Evolutionary conservation across 2,888 invertebrate species (phyloP), one percentile per base, ranked within the genome.

Genomic region (Tricholauxania praeusta): DNA sequence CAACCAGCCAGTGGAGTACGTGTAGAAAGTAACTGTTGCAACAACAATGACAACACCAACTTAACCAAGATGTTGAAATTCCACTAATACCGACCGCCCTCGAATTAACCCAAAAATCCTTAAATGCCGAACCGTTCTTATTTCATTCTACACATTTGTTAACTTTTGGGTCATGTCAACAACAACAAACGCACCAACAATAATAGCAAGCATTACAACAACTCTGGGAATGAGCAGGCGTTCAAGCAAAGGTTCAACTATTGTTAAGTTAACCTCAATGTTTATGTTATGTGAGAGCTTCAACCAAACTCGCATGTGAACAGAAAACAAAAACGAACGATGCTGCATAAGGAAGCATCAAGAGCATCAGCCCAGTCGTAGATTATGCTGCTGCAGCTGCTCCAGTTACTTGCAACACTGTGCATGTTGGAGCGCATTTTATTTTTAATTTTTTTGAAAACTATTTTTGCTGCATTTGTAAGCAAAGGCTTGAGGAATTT

Each of bases 231-330:
- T 28, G 68, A 28, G 12, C 39, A 19, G 57, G 57, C 53, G 67
- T 67, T 67, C 63, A 63, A 53, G 53, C 66, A 66, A 39, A 72
- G 69, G 77, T 75, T 77, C 76, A 76, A 72, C 74, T 74, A 76
- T 76, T 76, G 77, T 75, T 71, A 73, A 75, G 76, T 77, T 76
- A 75, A 76, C 77, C 77, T 73, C 77, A 75, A 74, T 77, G 73
- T 71, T n/a, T 53, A 53, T 17, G 17, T 39, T 17, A 47, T 47
- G 47, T 47, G n/a, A 39, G 53, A 28, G 49, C 32, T 22, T 17
- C 65, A 52, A 51, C 14, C 10, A 69, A 39, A 39, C 39, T 39
- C 39, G 39, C 39, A 39, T 39, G 39, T 39, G 39, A 39, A 39
- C 39, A 39, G 10, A 39, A 39, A 39, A 39, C 39, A 39, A 39